These are phyloP conservation scores for Nematopogon swammerdamellus DNA, from an alignment of 2,888 invertebrate genomes.

Conservation along the genomic window DNA sequence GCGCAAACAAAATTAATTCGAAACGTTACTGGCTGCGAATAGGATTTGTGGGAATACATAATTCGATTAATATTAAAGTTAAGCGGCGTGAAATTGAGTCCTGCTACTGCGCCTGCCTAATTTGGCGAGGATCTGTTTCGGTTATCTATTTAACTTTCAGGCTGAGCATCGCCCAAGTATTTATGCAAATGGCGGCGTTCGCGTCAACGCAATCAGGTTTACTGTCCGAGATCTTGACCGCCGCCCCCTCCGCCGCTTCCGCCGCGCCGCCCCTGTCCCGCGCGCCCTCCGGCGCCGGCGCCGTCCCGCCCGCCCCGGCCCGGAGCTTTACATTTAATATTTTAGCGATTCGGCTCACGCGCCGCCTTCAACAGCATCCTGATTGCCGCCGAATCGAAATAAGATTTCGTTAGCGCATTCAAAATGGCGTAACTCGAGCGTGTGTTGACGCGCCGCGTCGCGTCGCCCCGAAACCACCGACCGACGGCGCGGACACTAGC, in stretches of 20 bases:
- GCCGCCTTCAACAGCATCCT: slow-evolving; percentile 50
- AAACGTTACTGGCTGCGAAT: not conserved
- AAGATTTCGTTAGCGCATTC: slow-evolving; percentile 52
- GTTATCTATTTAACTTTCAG: not conserved
- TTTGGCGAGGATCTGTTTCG: not conserved
- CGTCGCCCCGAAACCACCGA: too few relatives aligned
- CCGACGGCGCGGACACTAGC: too few relatives aligned
- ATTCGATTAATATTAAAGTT: not conserved
- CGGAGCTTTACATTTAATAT: slow-evolving; percentile 35
- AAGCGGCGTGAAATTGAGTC: not conserved
- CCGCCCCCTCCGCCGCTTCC: not conserved
- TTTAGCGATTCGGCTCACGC: slow-evolving; percentile 51
- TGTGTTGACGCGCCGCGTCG: not conserved
- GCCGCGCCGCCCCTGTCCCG: not conserved
- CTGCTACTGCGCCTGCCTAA: not conserved
- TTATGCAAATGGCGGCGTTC: not conserved
- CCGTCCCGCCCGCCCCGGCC: slow-evolving; percentile 28
- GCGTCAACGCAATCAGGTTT: not conserved
- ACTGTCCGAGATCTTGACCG: not conserved
- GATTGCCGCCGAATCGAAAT: slow-evolving; percentile 58
- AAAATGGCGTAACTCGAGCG: slow-evolving; percentile 21
- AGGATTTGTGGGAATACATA: not conserved
- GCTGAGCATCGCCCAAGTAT: not conserved
- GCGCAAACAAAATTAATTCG: not conserved
- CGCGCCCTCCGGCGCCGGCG: slow-evolving; percentile 23